These are phyloP conservation scores for Hyposoter didymator DNA, from an alignment of 2,888 invertebrate genomes.

Conservation along the genomic window DNA sequence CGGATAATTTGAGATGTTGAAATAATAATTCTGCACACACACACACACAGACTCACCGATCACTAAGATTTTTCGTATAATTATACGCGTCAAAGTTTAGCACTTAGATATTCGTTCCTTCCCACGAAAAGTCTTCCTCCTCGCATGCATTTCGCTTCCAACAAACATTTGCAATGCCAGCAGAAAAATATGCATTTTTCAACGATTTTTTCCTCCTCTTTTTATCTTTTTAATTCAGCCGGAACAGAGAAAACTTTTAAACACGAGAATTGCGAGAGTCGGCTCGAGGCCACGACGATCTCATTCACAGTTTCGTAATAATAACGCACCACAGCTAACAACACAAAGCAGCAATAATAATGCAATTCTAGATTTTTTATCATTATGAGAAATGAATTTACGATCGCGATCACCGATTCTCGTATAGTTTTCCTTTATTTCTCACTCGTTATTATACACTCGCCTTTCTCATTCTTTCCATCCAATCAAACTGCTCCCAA, in stretches of 20 bases:
- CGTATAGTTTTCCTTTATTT: background rate
- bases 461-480: background rate
- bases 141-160: background rate
- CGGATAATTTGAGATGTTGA: constrained; percentile 44
- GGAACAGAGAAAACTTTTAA: constrained; percentile 50
- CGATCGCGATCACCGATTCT: constrained; percentile 26
- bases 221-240: constrained; percentile 53
- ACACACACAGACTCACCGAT: constrained; percentile 4
- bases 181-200: constrained; percentile 60
- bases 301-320: constrained; percentile 54
- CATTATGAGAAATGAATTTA: constrained; percentile 57
- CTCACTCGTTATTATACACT: background rate
- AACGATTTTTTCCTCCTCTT: constrained; percentile 37
- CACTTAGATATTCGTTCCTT: constrained; percentile 63
- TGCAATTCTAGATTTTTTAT: constrained; percentile 48
- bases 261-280: background rate
- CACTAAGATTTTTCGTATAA: constrained; percentile 53
- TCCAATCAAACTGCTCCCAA: constrained; percentile 44
- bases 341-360: constrained; percentile 55
- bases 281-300: constrained; percentile 35
- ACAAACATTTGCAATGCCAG: constrained; percentile 41
- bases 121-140: constrained; percentile 62
- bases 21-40: constrained; percentile 7
- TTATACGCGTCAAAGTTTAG: constrained; percentile 64
- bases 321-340: constrained; percentile 35